Evolutionary conservation across 2,888 invertebrate genomes (phyloP).

Genomic region (Fragum whitleyi): DNA sequence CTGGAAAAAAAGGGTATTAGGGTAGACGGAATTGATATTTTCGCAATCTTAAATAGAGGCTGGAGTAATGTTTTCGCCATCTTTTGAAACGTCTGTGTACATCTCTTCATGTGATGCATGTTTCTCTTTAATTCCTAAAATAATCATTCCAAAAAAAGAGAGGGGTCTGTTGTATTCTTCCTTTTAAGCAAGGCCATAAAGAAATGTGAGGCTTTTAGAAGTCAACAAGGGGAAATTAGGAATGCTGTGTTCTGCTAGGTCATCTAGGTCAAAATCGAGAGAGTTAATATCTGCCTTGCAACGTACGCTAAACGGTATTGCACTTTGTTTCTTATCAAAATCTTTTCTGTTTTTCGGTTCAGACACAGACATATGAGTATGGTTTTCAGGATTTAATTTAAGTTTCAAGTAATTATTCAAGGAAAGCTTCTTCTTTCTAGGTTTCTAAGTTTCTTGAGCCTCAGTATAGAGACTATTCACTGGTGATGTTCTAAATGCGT

Average conservation of each 20-base stretch:
- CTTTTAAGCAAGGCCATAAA: conserved; percentile 21
- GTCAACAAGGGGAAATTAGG: conserved; percentile 11
- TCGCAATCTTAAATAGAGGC: not conserved
- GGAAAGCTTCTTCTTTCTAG: conserved; percentile 13
- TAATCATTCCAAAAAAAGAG: conserved; percentile 11
- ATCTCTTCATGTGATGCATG: not conserved
- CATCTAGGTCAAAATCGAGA: conserved; percentile 7
- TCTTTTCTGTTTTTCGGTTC: not conserved
- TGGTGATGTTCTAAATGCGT: no score
- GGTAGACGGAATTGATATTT: conserved; percentile 7
- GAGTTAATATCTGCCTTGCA: not conserved
- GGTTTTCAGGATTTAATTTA: conserved; percentile 17
- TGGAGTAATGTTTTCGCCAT: conserved; percentile 11
- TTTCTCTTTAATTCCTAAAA: conserved; percentile 4
- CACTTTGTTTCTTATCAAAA: conserved; percentile 4
- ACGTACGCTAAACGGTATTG: conserved; percentile 26
- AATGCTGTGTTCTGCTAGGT: not conserved
- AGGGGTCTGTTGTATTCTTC: conserved; percentile 23
- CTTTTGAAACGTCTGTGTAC: conserved; percentile 44
- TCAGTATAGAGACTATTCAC: conserved; percentile 41
- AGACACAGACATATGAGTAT: conserved; percentile 17
- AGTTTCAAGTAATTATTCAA: conserved; percentile 27
- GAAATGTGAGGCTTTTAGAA: conserved; percentile 14
- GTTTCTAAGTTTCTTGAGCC: conserved; percentile 30
- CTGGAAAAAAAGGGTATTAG: conserved; percentile 30